These are phyloP conservation scores for Etheostoma spectabile DNA, from an alignment of 2,113 vertebrate species.

Conservation along the genomic window DNA sequence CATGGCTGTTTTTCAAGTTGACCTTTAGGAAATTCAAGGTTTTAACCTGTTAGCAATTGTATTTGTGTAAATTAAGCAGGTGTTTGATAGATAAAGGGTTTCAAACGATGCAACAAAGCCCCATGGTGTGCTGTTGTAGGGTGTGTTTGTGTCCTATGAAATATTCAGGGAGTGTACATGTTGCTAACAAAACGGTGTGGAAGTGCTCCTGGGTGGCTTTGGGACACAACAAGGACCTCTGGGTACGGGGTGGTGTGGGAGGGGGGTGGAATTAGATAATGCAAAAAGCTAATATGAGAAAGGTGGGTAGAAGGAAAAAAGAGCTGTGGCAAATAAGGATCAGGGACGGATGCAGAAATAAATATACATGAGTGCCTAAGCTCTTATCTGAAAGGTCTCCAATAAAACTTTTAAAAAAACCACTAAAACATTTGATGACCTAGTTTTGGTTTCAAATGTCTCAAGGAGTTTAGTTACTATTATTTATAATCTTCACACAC, in stretches of 20 bases:
- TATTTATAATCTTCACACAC: background rate
- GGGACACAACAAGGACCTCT: slow-evolving; percentile 51
- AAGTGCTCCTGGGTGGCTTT: slow-evolving; percentile 26
- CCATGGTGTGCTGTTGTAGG: slow-evolving; percentile 39
- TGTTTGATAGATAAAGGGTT: slow-evolving; percentile 20
- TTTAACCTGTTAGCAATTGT: slow-evolving; percentile 1
- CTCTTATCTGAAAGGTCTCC: background rate
- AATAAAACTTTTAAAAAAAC: background rate
- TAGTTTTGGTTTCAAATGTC: background rate
- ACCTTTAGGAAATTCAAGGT: slow-evolving; percentile 22
- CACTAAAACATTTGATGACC: background rate
- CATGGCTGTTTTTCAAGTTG: slow-evolving; percentile 10
- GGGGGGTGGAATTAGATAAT: background rate
- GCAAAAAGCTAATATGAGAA: slow-evolving; percentile 11
- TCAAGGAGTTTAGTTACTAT: background rate
- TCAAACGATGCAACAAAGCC: slow-evolving; percentile 29
- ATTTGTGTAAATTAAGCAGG: slow-evolving; percentile 44
- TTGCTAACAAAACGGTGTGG: slow-evolving; percentile 64
- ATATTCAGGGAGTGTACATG: slow-evolving; percentile 74
- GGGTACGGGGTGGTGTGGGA: slow-evolving; percentile 15
- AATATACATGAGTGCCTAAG: background rate
- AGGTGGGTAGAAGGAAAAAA: background rate
- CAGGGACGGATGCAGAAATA: background rate
- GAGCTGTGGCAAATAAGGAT: background rate
- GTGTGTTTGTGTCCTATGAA: slow-evolving; percentile 67